phyloP scores from a whole-genome alignment of 2,888 invertebrate genomes.

The Spicauda simplicius region DNA sequence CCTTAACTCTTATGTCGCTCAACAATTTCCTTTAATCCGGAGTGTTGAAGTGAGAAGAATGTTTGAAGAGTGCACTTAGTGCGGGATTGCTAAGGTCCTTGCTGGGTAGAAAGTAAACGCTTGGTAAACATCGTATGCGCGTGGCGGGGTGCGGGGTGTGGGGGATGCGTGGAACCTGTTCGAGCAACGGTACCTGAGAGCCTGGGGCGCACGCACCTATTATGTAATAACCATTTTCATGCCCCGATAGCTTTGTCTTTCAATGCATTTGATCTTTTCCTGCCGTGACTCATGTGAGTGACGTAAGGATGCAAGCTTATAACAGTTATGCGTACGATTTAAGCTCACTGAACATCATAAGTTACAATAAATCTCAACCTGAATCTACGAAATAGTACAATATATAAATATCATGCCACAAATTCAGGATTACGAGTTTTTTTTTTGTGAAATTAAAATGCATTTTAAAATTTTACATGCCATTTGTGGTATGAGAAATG shows the following conservation, averaged over 20 bases:
- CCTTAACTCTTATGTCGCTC: neutral
- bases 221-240: constrained; percentile 81
- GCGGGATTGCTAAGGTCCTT: constrained; percentile 68
- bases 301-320: neutral
- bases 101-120: constrained; percentile 82
- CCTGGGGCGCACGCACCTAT: constrained; percentile 73
- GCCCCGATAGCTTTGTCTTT: constrained; percentile 50
- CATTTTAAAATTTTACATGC: too few relatives aligned
- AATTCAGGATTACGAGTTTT: too few relatives aligned
- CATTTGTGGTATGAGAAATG: too few relatives aligned
- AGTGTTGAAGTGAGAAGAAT: constrained; percentile 10
- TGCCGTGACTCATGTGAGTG: constrained; percentile 16
- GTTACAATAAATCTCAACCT: neutral
- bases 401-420: neutral
- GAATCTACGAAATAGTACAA: neutral
- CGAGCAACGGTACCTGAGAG: constrained; percentile 76
- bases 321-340: neutral
- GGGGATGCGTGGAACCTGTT: constrained; percentile 74
- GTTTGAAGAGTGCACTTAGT: constrained; percentile 43
- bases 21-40: neutral
- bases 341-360: neutral
- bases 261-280: constrained; percentile 39
- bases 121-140: constrained; percentile 62
- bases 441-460: too few relatives aligned
- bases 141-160: constrained; percentile 50